Percentiles rank a stretch among this genome's conserved stretches.
phyloP scores from a whole-genome alignment of 53 echinoderm and acorn worm genomes.

The Temnopleurus reevesii region DNA sequence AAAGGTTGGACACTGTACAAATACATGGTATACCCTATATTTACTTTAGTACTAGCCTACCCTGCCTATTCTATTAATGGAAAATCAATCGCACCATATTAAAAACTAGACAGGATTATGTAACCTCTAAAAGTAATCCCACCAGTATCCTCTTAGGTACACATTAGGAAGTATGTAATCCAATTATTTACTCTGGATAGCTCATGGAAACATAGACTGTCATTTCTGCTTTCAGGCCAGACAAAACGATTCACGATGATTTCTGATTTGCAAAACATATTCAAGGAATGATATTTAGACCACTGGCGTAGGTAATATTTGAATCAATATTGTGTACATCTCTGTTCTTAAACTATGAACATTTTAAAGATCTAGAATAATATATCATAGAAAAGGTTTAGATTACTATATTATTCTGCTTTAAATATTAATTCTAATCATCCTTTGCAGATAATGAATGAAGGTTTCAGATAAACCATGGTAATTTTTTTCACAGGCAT shows the following conservation, averaged over 20 bases:
- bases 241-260: neutral
- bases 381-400: too few relatives aligned
- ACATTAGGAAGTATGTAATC: slow-evolving; percentile 3
- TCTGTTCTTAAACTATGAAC: too few relatives aligned
- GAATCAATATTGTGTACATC: too few relatives aligned
- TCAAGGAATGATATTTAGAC: too few relatives aligned
- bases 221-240: slow-evolving; percentile 6
- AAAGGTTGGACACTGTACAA: neutral
- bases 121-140: slow-evolving; percentile 17
- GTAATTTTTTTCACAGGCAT: too few relatives aligned
- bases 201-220: slow-evolving; percentile 2
- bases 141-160: slow-evolving; percentile 15
- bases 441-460: too few relatives aligned
- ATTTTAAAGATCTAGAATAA: too few relatives aligned
- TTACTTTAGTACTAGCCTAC: neutral
- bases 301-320: too few relatives aligned
- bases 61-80: neutral
- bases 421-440: neutral
- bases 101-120: slow-evolving; percentile 15
- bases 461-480: too few relatives aligned
- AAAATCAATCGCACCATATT: slow-evolving; percentile 5
- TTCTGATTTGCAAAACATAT: neutral
- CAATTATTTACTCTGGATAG: neutral
- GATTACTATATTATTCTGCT: neutral
- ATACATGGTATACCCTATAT: neutral